A percentile compares a stretch with the other conserved stretches of the same genome.
phyloP scores from a whole-genome alignment of 2,888 invertebrate genomes.

The Uloborus plumipes region DNA sequence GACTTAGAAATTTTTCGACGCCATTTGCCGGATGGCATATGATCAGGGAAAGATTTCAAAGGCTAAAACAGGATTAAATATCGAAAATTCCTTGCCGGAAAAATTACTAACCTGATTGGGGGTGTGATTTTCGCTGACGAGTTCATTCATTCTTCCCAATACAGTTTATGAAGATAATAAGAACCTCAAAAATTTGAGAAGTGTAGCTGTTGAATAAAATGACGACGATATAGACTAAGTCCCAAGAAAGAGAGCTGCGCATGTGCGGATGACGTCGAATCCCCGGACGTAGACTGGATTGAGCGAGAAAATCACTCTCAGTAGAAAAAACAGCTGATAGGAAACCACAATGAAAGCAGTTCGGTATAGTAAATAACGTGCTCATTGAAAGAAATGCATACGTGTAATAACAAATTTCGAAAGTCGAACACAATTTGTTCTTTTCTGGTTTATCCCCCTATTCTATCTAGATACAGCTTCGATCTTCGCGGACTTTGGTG shows the following conservation, averaged over 20 bases:
- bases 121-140: slow-evolving; percentile 40
- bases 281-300: slow-evolving; percentile 62
- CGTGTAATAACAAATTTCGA: too few species aligned
- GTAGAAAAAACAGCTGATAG: slow-evolving; percentile 47
- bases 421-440: too few species aligned
- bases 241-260: slow-evolving; percentile 37
- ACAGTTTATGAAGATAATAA: too few species aligned
- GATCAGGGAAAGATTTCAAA: not conserved
- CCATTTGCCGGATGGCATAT: slow-evolving; percentile 53
- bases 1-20: slow-evolving; percentile 64
- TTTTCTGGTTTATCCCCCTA: too few species aligned
- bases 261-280: slow-evolving; percentile 50
- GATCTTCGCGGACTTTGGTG: too few species aligned
- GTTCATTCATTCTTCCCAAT: slow-evolving; percentile 36
- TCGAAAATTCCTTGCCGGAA: not conserved
- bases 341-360: not conserved
- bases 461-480: too few species aligned
- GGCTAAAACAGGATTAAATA: not conserved
- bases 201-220: not conserved
- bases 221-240: slow-evolving; percentile 37
- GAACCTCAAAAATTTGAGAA: too few species aligned
- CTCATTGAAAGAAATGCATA: too few species aligned
- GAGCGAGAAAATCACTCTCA: slow-evolving; percentile 31
- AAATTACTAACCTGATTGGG: slow-evolving; percentile 39
- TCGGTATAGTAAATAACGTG: too few species aligned